Base-by-base conservation (phyloP, 23 tunicate species). In the Ciona savignyi region DNA sequence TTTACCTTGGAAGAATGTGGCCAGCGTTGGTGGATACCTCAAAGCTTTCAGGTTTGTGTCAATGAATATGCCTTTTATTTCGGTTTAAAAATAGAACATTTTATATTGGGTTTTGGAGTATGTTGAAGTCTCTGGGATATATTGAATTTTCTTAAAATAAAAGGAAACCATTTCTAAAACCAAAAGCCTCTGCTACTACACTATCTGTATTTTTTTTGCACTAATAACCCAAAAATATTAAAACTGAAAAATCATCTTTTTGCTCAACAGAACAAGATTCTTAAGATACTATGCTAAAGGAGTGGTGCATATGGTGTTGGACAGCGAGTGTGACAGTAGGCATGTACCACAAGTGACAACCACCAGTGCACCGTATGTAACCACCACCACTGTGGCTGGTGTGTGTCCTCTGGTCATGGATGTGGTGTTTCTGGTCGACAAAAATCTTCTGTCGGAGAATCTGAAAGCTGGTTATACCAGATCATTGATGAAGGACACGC, bases 41-140 rank as follows among this genome's bases (percentile, higher is more conserved):
- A 65, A 71, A 27, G 90, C 90, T 2, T 67, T 77, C 68, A 60
- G 65, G 85, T 80, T 15, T n/a, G n/a, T n/a, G n/a, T n/a, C n/a
- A n/a, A n/a, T n/a, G n/a, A n/a, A n/a, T n/a, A n/a, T n/a, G n/a
- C n/a, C n/a, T n/a, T n/a, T n/a, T n/a, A n/a, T n/a, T n/a, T n/a
- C n/a, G n/a, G n/a, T n/a, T n/a, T n/a, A n/a, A n/a, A n/a, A n/a
- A n/a, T n/a, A n/a, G n/a, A n/a, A n/a, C n/a, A n/a, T n/a, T n/a
- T n/a, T n/a, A n/a, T n/a, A n/a, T n/a, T n/a, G n/a, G n/a, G n/a
- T n/a, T n/a, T n/a, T n/a, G n/a, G n/a, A n/a, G n/a, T n/a, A n/a
- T n/a, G n/a, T n/a, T n/a, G n/a, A n/a, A n/a, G n/a, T n/a, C n/a
- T n/a, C n/a, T n/a, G n/a, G n/a, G n/a, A n/a, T n/a, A n/a, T n/a